Conservation (phyloP, 2,888 invertebrate species). For the Eupeodes luniger region DNA sequence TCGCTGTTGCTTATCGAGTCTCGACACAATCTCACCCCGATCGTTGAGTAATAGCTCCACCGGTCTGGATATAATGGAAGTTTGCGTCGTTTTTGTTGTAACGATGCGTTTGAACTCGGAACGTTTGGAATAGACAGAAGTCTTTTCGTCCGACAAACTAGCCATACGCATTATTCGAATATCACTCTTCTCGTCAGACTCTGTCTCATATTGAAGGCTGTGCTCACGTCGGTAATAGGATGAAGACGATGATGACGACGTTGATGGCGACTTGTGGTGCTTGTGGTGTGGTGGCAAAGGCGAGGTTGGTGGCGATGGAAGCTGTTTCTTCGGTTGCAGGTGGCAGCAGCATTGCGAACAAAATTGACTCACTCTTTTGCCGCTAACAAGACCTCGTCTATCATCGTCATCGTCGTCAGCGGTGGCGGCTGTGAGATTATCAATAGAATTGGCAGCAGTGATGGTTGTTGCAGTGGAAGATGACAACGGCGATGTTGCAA, state of each 20-base stretch:
- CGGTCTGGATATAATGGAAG: constrained; percentile 80
- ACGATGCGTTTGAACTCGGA: constrained; percentile 80
- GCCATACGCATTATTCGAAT: constrained; percentile 79
- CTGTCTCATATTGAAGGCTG: constrained; percentile 78
- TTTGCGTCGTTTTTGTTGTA: constrained; percentile 81
- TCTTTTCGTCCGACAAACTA: constrained; percentile 66
- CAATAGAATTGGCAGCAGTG: constrained; percentile 73
- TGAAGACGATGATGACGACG: constrained; percentile 76
- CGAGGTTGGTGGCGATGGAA: constrained; percentile 68
- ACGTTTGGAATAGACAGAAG: constrained; percentile 77
- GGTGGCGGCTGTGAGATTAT: constrained; percentile 77
- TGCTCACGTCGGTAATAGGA: constrained; percentile 73
- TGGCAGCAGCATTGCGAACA: constrained; percentile 83
- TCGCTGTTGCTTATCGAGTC: constrained; percentile 78
- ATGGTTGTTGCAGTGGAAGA: constrained; percentile 60
- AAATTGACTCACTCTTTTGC: constrained; percentile 78
- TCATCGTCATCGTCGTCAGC: constrained; percentile 77
- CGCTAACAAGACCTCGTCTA: constrained; percentile 77
- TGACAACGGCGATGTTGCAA: constrained; percentile 61
- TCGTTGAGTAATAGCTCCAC: constrained; percentile 81
- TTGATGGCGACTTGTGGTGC: constrained; percentile 65
- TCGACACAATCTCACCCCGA: constrained; percentile 80
- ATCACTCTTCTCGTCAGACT: constrained; percentile 80
- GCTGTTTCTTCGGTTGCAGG: constrained; percentile 76
- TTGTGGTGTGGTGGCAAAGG: constrained; percentile 68